phyloP scores from a whole-genome alignment of 2,888 invertebrate genomes.

The Bursaphelenchus okinawaensis region DNA sequence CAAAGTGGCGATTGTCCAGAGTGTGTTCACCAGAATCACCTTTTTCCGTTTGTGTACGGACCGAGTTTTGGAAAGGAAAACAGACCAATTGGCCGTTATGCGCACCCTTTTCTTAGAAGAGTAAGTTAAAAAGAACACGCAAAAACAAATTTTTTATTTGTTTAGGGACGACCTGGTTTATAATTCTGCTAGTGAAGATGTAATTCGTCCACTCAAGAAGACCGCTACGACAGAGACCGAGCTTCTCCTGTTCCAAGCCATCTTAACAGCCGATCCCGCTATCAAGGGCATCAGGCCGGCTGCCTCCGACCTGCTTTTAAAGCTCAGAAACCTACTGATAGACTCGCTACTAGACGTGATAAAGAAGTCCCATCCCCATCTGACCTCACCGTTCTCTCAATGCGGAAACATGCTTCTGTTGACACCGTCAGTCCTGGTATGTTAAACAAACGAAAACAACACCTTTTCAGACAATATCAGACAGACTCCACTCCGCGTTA shows the following conservation, averaged over 20 bases:
- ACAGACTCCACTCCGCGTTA: conserved; percentile 10
- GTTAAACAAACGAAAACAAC: conserved; percentile 3
- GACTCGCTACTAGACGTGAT: conserved; percentile 14
- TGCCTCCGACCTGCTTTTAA: conserved; percentile 24
- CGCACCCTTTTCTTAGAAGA: conserved; percentile 6
- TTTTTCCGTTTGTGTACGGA: conserved; percentile 29
- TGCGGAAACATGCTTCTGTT: conserved; percentile 25
- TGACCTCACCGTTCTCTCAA: conserved; percentile 15
- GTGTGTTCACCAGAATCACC: conserved; percentile 27
- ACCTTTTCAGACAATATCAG: conserved; percentile 19
- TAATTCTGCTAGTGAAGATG: conserved; percentile 21
- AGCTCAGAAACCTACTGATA: conserved; percentile 25
- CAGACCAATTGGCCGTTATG: conserved; percentile 1
- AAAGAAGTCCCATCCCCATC: conserved; percentile 1
- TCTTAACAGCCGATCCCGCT: conserved; percentile 31
- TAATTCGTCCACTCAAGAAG: conserved; percentile 27
- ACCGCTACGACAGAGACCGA: conserved; percentile 18
- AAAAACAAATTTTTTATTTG: background rate
- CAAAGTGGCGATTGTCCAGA: conserved; percentile 38
- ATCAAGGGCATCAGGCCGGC: conserved; percentile 32
- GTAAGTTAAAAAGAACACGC: background rate
- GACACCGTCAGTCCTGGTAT: conserved; percentile 19
- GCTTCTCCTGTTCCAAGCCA: conserved; percentile 28
- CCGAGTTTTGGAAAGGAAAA: conserved; percentile 16
- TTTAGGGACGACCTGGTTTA: conserved; percentile 3